Conservation (phyloP, 2,888 invertebrate genomes). For the Tenthredo distinguenda region DNA sequence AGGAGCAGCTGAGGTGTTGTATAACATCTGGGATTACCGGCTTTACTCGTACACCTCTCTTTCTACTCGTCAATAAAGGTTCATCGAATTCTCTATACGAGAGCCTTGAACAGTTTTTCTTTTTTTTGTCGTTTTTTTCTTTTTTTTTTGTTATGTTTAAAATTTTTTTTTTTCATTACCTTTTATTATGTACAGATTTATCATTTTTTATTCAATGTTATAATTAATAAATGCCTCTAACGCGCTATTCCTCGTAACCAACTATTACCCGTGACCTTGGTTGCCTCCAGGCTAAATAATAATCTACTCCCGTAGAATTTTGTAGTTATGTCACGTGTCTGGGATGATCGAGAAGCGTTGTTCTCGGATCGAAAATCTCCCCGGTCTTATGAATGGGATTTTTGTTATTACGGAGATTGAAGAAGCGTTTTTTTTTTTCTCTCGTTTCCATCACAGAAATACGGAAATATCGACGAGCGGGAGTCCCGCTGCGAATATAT, state of each 20-base stretch:
- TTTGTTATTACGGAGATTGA: background rate
- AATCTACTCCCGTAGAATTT: constrained; percentile 8
- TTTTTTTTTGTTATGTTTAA: background rate
- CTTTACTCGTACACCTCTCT: background rate
- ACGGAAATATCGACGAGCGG: background rate
- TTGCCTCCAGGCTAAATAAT: constrained; percentile 22
- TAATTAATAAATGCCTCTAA: constrained; percentile 44
- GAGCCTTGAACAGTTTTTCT: constrained; percentile 3
- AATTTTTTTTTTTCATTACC: background rate
- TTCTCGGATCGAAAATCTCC: background rate
- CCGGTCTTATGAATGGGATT: background rate
- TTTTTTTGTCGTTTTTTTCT: background rate
- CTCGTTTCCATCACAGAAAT: background rate
- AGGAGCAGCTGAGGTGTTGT: background rate
- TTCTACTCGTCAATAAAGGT: constrained; percentile 25
- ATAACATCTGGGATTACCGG: constrained; percentile 5
- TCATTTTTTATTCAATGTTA: constrained; percentile 35
- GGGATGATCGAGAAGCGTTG: background rate
- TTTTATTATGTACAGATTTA: background rate
- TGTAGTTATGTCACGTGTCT: background rate
- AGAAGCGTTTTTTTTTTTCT: background rate
- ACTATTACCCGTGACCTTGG: constrained; percentile 33
- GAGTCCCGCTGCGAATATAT: background rate
- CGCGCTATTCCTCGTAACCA: constrained; percentile 7
- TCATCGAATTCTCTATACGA: constrained; percentile 30